phyloP scores from a whole-genome alignment of 2,113 vertebrate species.

The Herpetotheres cachinnans region DNA sequence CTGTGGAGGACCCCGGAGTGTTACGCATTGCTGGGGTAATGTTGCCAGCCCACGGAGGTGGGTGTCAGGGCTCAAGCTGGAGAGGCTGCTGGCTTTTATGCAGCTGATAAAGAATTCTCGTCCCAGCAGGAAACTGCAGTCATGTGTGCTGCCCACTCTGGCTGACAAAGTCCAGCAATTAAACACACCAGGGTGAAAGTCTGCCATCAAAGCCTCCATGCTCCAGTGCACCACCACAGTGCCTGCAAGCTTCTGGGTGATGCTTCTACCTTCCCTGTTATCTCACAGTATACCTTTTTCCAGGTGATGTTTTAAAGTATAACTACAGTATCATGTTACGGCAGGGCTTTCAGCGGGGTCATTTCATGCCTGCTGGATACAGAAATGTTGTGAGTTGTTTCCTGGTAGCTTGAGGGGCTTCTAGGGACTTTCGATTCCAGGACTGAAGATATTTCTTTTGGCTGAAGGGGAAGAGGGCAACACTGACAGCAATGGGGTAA shows the following conservation, averaged over 20 bases:
- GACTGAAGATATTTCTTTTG: not conserved
- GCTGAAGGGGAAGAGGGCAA: not conserved
- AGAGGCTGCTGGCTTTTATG: not conserved
- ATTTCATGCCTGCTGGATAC: not conserved
- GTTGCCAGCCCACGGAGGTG: not conserved
- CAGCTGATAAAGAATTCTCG: not conserved
- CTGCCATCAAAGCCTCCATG: not conserved
- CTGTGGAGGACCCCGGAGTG: not conserved
- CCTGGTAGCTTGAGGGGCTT: not conserved
- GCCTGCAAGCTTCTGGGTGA: not conserved
- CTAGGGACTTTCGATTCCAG: not conserved
- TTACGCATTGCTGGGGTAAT: not conserved
- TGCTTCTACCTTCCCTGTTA: not conserved
- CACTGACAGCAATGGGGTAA: not conserved
- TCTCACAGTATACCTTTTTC: not conserved
- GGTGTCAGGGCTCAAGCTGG: not conserved
- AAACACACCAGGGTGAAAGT: not conserved
- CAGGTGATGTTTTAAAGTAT: not conserved
- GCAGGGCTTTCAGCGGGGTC: not conserved
- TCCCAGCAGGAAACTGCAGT: not conserved
- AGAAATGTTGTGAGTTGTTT: not conserved
- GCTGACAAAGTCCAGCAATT: constrained; percentile 27
- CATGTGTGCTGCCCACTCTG: not conserved
- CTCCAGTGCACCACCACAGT: not conserved
- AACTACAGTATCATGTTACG: not conserved